phyloP scores from a whole-genome alignment of 1,140 invertebrate species.

The Oreohelix idahoensis region DNA sequence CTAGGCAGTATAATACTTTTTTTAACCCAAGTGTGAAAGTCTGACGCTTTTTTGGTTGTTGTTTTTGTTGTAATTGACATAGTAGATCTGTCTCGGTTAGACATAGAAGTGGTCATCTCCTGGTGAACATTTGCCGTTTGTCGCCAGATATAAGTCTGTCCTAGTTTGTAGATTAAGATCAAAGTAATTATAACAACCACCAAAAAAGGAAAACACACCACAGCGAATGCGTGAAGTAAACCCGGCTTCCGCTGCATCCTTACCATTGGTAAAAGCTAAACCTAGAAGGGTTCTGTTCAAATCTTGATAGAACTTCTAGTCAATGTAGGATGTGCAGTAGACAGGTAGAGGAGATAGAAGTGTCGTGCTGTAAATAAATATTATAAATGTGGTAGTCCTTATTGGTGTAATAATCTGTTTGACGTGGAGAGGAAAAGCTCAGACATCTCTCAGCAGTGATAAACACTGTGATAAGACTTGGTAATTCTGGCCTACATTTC shows the following conservation, averaged over 20 bases:
- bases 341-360: neutral
- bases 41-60: too few relatives aligned
- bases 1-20: too few relatives aligned
- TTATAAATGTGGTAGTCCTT: neutral
- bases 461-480: neutral
- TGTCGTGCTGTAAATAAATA: neutral
- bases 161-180: neutral
- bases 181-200: neutral
- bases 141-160: neutral
- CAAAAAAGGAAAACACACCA: neutral
- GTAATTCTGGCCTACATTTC: neutral
- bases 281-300: slow-evolving; percentile 6
- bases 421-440: neutral
- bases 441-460: neutral
- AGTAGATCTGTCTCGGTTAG: neutral
- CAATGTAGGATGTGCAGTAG: neutral
- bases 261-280: neutral
- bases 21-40: too few relatives aligned
- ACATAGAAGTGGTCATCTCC: neutral
- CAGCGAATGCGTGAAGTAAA: neutral
- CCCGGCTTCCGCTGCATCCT: neutral
- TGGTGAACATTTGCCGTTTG: neutral
- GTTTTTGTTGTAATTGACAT: too few relatives aligned
- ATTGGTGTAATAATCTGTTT: neutral
- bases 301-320: slow-evolving; percentile 8